These are phyloP conservation scores for Drosophila arawakana DNA, from an alignment of 1,140 invertebrate species.

Conservation along the genomic window DNA sequence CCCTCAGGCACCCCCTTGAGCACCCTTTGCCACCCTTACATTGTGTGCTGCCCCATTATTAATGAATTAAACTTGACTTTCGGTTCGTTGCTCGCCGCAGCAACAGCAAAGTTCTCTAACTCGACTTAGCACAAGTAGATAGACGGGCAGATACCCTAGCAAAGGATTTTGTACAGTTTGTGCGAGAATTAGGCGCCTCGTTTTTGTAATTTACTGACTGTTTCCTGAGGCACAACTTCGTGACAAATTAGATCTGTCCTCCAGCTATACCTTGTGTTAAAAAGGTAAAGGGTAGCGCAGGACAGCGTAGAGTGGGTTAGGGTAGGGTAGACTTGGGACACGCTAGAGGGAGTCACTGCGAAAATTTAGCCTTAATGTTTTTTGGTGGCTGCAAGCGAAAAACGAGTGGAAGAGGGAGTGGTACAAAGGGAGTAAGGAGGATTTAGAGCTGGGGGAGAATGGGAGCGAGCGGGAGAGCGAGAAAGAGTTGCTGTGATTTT, in stretches of 20 bases:
- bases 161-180: neutral
- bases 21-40: neutral
- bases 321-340: neutral
- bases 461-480: neutral
- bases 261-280: conserved; percentile 8
- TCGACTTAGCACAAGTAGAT: neutral
- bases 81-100: conserved; percentile 61
- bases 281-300: neutral
- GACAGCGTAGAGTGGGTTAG: neutral
- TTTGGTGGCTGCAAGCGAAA: conserved; percentile 33
- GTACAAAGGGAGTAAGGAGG: neutral
- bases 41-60: conserved; percentile 66
- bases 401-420: neutral
- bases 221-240: neutral
- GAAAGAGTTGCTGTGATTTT: conserved; percentile 19
- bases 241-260: conserved; percentile 11
- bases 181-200: too few relatives aligned
- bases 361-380: conserved; percentile 55
- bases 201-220: neutral
- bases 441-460: too few relatives aligned
- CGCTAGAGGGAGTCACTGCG: neutral
- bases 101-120: conserved; percentile 33
- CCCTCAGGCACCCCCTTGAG: neutral
- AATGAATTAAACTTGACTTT: conserved; percentile 83
- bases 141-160: conserved; percentile 7